A percentile compares a stretch with the other conserved stretches of the same genome.
Evolutionary conservation across 35 echinoderm and acorn worm species (phyloP).

Genomic region (Lytechinus pictus): DNA sequence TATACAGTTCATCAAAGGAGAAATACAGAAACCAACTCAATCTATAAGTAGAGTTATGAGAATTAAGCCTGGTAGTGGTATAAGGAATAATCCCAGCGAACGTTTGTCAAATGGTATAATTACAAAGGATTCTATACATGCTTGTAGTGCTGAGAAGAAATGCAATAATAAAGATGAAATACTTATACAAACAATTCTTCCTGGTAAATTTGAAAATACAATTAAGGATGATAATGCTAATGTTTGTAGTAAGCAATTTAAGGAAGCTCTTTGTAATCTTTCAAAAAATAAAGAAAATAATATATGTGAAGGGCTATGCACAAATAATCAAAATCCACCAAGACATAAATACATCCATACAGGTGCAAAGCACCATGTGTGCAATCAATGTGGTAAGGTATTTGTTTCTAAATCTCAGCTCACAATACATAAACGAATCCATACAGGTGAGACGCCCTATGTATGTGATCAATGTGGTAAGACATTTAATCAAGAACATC

Average conservation of each 20-base stretch:
- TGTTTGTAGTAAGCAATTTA: background rate
- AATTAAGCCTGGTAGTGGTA: background rate
- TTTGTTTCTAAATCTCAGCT: too few species aligned
- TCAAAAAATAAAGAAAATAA: background rate
- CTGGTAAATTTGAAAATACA: background rate
- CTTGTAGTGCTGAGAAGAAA: slow-evolving; percentile 57
- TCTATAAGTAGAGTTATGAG: background rate
- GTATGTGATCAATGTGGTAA: too few species aligned
- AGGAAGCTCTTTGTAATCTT: background rate
- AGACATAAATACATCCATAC: too few species aligned
- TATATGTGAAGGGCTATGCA: background rate
- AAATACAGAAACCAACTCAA: background rate
- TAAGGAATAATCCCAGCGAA: background rate
- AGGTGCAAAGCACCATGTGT: too few species aligned
- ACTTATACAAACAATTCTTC: slow-evolving; percentile 25
- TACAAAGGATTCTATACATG: slow-evolving; percentile 64
- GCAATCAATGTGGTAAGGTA: too few species aligned
- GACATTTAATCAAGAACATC: too few species aligned
- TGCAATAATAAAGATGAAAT: slow-evolving; percentile 59
- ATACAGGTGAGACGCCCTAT: too few species aligned
- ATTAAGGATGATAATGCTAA: background rate
- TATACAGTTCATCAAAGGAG: slow-evolving; percentile 9
- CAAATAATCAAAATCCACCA: too few species aligned
- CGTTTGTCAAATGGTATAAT: background rate
- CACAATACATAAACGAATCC: too few species aligned